A percentile compares a stretch with the other conserved stretches of the same genome.
These are phyloP conservation scores for Caenorhabditis wallacei DNA, from an alignment of 2,888 invertebrate species.

Conservation along the genomic window DNA sequence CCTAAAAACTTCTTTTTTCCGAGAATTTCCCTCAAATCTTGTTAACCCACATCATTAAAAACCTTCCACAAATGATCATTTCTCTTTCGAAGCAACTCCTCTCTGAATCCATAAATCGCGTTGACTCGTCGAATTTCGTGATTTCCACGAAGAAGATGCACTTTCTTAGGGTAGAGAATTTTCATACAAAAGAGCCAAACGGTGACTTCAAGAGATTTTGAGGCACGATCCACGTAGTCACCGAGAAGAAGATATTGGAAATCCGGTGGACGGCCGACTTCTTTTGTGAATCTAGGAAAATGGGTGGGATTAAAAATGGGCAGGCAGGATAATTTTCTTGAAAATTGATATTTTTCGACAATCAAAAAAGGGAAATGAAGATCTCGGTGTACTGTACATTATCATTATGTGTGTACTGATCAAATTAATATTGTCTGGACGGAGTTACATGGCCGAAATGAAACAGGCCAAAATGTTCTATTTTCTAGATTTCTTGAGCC, in stretches of 20 bases:
- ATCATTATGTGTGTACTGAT: too few relatives aligned
- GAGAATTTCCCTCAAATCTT: too few relatives aligned
- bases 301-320: not conserved
- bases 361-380: too few relatives aligned
- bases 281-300: slow-evolving; percentile 44
- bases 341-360: too few relatives aligned
- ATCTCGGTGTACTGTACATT: too few relatives aligned
- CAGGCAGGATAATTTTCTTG: too few relatives aligned
- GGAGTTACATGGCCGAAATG: too few relatives aligned
- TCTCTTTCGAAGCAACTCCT: slow-evolving; percentile 69
- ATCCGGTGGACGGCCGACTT: slow-evolving; percentile 71
- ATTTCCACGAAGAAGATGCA: slow-evolving; percentile 75
- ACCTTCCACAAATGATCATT: slow-evolving; percentile 64
- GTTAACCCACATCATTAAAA: slow-evolving; percentile 66
- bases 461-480: too few relatives aligned
- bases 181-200: slow-evolving; percentile 75
- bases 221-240: slow-evolving; percentile 75
- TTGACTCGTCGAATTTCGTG: slow-evolving; percentile 76
- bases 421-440: too few relatives aligned
- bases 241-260: slow-evolving; percentile 74
- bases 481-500: too few relatives aligned
- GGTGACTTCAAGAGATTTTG: slow-evolving; percentile 72
- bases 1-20: slow-evolving; percentile 6
- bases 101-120: slow-evolving; percentile 73
- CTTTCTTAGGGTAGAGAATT: slow-evolving; percentile 66